Evolutionary conservation across 2,888 invertebrate genomes (phyloP), one percentile per base, ranked within the genome.

Genomic region (Ommatoiulus sabulosus): DNA sequence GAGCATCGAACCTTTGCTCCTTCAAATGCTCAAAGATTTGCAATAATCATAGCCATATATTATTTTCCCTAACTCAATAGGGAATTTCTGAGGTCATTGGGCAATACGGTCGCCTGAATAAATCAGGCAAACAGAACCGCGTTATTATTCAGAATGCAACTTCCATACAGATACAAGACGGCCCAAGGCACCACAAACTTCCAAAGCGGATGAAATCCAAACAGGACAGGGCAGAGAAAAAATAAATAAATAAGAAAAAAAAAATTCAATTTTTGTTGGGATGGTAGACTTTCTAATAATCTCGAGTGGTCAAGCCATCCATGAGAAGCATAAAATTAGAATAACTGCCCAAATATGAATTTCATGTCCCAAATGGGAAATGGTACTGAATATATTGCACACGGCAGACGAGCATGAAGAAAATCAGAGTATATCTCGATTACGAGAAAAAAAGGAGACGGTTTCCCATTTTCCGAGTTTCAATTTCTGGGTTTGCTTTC

Each of bases 1-100:
- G 80, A 80, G 80, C 80, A 24, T 80, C 80, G 80, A 80, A 35
- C 80, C 80, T 80, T 80, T 80, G 80, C 80, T 80, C 20, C 80
- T 80, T 35, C 80, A 80, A 80, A 80, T 35, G 24, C 80, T 12
- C 80, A 80, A 80, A 80, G 80, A 80, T 80, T 80, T 80, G 80
- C 80, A 80, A 80, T 80, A 80, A 80, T 80, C 80, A 80, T 80
- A 35, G 35, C 80, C 35, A 80, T 80, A 80, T 80, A 80, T 80
- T 80, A 80, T 80, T 80, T 80, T 80, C 12, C 80, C 24, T 15
- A 80, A 80, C 80, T 80, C 80, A 80, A 35, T 80, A 80, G 80
- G 35, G 80, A 80, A 24, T 80, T 35, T 10, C 12, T 24, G 24
- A 35, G 80, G 80, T 80, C 80, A 80, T 80, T 24, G 80, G 35